A percentile compares a stretch with the other conserved stretches of the same genome.
Evolutionary conservation across 1,140 invertebrate species (phyloP).

Genomic region (Latrodectus geometricus): DNA sequence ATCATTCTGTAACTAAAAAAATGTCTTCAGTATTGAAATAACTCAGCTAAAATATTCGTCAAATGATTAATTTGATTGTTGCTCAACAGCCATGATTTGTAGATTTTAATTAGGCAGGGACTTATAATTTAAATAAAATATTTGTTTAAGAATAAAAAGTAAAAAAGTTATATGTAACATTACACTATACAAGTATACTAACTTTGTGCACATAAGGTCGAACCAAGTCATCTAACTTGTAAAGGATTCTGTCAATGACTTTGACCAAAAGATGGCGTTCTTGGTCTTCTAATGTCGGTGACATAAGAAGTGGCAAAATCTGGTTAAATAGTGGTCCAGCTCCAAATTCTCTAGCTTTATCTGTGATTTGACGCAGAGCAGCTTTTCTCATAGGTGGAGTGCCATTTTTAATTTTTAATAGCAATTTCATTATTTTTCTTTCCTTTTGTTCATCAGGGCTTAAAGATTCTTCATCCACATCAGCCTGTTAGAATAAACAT

Average conservation of each 20-base stretch:
- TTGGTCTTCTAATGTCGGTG: conserved; percentile 98
- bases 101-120: too few species aligned
- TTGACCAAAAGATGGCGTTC: conserved; percentile 99
- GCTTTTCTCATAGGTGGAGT: conserved; percentile 99
- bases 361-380: conserved; percentile 96
- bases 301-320: conserved; percentile 98
- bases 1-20: too few species aligned
- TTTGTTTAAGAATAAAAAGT: too few species aligned
- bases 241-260: conserved; percentile 98
- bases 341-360: conserved; percentile 98
- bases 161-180: too few species aligned
- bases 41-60: too few species aligned
- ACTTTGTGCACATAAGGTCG: conserved; percentile 99
- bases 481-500: conserved; percentile 73
- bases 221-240: conserved; percentile 98
- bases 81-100: too few species aligned
- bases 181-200: conserved; percentile 61
- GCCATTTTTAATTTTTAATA: conserved; percentile 99
- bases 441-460: conserved; percentile 98
- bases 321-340: conserved; percentile 99
- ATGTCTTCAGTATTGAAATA: too few species aligned
- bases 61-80: too few species aligned
- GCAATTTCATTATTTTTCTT: conserved; percentile 97
- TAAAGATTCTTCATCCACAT: conserved; percentile 96
- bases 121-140: too few species aligned